Conservation (phyloP, 2,888 invertebrate genomes). For the Caenorhabditis afra region DNA sequence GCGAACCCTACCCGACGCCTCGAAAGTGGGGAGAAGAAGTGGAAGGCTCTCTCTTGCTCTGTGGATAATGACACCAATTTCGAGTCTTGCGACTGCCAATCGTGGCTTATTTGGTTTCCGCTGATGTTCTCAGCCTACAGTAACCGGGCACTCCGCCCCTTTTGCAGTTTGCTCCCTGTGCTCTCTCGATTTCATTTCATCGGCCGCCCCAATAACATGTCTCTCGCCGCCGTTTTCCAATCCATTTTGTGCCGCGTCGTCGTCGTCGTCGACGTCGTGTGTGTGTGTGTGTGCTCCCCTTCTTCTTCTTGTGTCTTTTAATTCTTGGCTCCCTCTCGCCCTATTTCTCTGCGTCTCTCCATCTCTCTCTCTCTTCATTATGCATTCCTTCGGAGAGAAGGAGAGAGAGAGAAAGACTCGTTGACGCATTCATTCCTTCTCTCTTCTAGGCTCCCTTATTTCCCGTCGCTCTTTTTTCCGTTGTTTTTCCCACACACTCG, state of each 20-base stretch:
- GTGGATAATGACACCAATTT: too few relatives aligned
- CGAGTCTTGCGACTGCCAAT: too few relatives aligned
- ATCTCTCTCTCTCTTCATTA: constrained; percentile 34
- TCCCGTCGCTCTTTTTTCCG: neutral
- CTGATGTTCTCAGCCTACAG: too few relatives aligned
- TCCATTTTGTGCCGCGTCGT: constrained; percentile 15
- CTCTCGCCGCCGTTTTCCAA: constrained; percentile 3
- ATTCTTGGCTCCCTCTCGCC: constrained; percentile 18
- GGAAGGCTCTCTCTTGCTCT: too few relatives aligned
- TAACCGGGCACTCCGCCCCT: too few relatives aligned
- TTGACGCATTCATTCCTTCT: constrained; percentile 35
- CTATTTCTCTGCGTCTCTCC: constrained; percentile 1
- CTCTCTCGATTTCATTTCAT: constrained; percentile 9
- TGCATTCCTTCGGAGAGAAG: constrained; percentile 32
- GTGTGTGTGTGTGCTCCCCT: too few relatives aligned
- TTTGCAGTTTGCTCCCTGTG: neutral
- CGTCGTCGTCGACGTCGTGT: too few relatives aligned
- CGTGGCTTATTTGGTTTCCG: too few relatives aligned
- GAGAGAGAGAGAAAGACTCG: neutral
- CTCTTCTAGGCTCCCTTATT: neutral
- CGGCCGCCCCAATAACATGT: constrained; percentile 13
- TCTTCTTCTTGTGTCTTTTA: constrained; percentile 12
- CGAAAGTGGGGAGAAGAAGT: too few relatives aligned
- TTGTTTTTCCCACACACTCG: too few relatives aligned
- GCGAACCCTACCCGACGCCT: too few relatives aligned